Conservation (phyloP, 2,797 vertebrate species). For the Ptychobarbus kaznakovi region DNA sequence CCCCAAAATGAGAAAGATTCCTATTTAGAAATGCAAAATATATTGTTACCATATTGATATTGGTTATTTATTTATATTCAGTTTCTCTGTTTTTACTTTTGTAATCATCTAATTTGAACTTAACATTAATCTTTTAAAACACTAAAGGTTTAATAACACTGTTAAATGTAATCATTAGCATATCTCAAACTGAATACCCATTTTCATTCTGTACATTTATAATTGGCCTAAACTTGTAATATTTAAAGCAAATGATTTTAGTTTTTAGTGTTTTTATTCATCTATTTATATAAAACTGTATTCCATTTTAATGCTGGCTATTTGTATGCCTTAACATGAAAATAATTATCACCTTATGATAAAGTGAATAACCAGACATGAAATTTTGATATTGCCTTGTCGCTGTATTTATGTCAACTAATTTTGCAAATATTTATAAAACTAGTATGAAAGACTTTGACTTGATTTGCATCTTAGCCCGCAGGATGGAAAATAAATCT, state of each 20-base stretch:
- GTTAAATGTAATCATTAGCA: not conserved
- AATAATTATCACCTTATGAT: not conserved
- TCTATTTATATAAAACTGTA: not conserved
- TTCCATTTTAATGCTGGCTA: not conserved
- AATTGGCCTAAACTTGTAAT: too few species aligned
- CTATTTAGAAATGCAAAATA: not conserved
- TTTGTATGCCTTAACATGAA: not conserved
- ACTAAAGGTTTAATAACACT: not conserved
- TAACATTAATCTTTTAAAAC: not conserved
- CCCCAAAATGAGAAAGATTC: not conserved
- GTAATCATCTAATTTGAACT: not conserved
- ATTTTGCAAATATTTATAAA: not conserved
- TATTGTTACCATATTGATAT: not conserved
- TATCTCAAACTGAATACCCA: not conserved
- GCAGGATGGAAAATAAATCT: not conserved
- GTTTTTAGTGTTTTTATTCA: not conserved
- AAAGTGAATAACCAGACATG: not conserved
- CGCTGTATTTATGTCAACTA: not conserved
- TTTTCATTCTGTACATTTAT: not conserved
- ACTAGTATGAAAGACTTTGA: not conserved
- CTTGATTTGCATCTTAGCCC: constrained; percentile 35
- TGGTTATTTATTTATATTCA: not conserved
- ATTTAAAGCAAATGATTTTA: not conserved
- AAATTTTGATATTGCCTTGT: not conserved
- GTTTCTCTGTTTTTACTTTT: not conserved